A percentile compares a stretch with the other conserved stretches of the same genome.
Conservation (phyloP, 2,113 vertebrate genomes). For the Sapajus apella region DNA sequence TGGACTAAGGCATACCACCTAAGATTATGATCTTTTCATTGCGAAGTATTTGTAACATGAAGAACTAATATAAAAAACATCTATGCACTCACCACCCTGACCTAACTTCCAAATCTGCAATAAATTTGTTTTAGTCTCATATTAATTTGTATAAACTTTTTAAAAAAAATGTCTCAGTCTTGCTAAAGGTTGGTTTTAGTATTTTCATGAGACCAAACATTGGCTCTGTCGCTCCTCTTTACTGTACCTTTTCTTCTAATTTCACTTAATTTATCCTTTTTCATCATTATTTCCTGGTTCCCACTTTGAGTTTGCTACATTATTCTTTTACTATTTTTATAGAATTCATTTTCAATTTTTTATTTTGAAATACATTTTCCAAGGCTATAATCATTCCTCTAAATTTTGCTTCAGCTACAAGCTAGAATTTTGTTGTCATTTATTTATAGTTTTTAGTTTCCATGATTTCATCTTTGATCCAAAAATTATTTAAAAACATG, state of each 20-base stretch:
- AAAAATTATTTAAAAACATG: background rate
- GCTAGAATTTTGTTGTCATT: background rate
- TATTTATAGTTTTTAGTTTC: conserved; percentile 19
- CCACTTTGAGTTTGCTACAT: background rate
- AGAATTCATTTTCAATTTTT: background rate
- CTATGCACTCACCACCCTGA: background rate
- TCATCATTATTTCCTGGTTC: background rate
- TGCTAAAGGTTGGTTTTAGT: background rate
- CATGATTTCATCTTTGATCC: background rate
- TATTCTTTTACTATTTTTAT: background rate
- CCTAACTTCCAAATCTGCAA: background rate
- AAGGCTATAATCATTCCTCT: background rate
- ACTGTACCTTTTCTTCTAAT: background rate
- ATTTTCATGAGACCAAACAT: background rate
- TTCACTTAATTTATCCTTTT: background rate
- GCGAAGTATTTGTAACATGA: background rate
- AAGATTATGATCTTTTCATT: background rate
- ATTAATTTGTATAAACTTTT: conserved; percentile 2
- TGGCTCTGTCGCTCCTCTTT: background rate
- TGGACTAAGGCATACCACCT: background rate
- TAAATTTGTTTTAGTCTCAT: background rate
- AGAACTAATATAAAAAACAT: background rate
- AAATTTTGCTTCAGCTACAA: conserved; percentile 43
- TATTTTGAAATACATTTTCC: background rate
- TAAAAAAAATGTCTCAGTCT: background rate